Evolutionary conservation across 1,140 invertebrate species (phyloP), one percentile per base, ranked within the genome.

Genomic region (Drosophila mojavensis): DNA sequence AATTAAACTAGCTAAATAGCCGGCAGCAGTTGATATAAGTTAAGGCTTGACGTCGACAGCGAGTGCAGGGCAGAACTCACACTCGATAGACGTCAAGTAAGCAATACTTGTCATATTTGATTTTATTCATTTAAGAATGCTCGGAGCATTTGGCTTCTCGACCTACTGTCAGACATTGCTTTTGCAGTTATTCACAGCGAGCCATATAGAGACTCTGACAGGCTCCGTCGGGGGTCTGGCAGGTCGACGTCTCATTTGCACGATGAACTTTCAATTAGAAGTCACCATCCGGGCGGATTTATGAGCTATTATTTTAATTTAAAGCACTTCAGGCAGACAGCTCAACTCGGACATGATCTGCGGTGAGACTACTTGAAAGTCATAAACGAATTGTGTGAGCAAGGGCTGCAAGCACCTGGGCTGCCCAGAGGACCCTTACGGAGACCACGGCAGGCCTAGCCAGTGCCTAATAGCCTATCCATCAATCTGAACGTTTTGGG

Each of bases 401-500:
- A 33, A 33, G 33, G 33, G 33, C 20, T 20, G 17, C 53, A 15
- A 10, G 36, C 36, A 39, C 17, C 13, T 17, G 15, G 33, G 33
- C 33, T 1, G 7, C 5, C 28, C 4, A 6, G 4, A 5, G 28
- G 28, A 30, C 28, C 28, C 3, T 30, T 30, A 5, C 28, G 7
- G 15, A 7, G 13, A 24, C 15, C 26, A 58, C 4, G 33, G 10
- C 53, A 50, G 50, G 30, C 15, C 39, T 47, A 56, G 17, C 6
- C 13, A 28, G 36, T 0, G 39, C 20, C 26, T 61, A 68, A 74
- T 68, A 48, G 65, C 33, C 65, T 43, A 45, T 69, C 71, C 71
- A 74, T 74, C 71, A 74, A 74, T 62, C 64, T 67, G n/a, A 41
- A 33, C 13, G 39, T 24, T 61, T 55, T 50, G 62, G 50, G 39